phyloP scores from a whole-genome alignment of 53 echinoderm and acorn worm genomes.

The Crossaster papposus region DNA sequence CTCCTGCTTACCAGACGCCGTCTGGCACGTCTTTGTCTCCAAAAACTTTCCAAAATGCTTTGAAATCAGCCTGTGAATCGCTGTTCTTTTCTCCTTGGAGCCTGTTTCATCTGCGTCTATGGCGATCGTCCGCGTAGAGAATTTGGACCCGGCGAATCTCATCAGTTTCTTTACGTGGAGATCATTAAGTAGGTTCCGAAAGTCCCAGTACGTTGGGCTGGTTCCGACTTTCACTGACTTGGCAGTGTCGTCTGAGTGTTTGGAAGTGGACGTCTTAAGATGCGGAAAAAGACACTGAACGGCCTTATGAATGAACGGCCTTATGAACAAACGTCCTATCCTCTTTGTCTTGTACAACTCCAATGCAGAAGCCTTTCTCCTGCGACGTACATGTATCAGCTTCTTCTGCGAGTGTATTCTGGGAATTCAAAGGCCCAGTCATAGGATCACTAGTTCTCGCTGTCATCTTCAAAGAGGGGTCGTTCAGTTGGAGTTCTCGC shows the following conservation, averaged over 20 bases:
- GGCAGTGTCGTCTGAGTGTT: not conserved
- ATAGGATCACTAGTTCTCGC: not conserved
- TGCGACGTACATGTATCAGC: not conserved
- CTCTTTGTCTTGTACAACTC: constrained; percentile 51
- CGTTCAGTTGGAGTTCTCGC: constrained; percentile 1
- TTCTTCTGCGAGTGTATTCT: not conserved
- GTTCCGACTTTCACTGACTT: constrained; percentile 48
- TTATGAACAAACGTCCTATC: constrained; percentile 62
- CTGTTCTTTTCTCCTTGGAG: constrained; percentile 68
- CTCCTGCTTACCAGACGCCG: not conserved
- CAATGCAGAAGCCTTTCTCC: constrained; percentile 38
- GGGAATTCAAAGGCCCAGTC: not conserved
- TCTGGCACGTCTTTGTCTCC: constrained; percentile 75
- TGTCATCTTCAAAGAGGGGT: not conserved
- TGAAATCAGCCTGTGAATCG: constrained; percentile 71
- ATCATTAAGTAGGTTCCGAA: constrained; percentile 18
- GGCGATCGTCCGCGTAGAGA: constrained; percentile 44
- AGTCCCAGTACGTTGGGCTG: constrained; percentile 55
- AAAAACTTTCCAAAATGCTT: constrained; percentile 80
- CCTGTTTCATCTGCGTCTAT: constrained; percentile 1
- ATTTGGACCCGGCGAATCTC: constrained; percentile 64
- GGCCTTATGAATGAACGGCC: constrained; percentile 56
- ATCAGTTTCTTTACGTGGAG: constrained; percentile 54
- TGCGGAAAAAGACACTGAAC: constrained; percentile 72
- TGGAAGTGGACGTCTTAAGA: constrained; percentile 33